Conservation (phyloP, 2,797 vertebrate genomes). For the Forpus xanthops region DNA sequence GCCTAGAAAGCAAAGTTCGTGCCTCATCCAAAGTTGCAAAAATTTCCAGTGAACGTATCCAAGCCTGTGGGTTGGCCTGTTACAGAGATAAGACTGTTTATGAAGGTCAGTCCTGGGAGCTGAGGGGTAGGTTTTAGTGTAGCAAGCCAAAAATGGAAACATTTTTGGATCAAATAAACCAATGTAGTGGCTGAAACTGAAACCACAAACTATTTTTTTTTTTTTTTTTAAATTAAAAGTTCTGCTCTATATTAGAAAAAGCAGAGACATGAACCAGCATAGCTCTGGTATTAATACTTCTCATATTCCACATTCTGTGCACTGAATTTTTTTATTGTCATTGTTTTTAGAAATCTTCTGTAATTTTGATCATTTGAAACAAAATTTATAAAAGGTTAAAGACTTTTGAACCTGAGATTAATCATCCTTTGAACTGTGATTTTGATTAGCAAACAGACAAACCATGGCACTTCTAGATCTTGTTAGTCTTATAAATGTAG, state of each 20-base stretch:
- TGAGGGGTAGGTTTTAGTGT: background rate
- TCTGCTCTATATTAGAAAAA: background rate
- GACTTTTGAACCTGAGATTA: background rate
- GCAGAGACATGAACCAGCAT: background rate
- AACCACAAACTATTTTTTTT: background rate
- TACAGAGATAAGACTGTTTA: slow-evolving; percentile 25
- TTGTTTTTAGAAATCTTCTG: background rate
- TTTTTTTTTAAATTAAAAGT: background rate
- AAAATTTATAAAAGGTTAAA: background rate
- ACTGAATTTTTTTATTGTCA: background rate
- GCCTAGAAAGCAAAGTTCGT: slow-evolving; percentile 47
- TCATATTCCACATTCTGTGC: background rate
- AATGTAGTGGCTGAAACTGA: background rate
- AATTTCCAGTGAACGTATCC: slow-evolving; percentile 10
- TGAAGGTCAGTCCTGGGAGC: background rate
- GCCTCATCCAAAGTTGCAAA: background rate
- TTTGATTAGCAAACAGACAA: background rate
- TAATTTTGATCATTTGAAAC: background rate
- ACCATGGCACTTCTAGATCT: background rate
- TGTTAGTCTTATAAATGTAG: background rate
- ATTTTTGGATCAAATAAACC: background rate
- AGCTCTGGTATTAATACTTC: background rate
- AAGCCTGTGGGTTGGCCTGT: background rate
- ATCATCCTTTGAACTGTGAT: background rate
- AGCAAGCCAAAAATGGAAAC: background rate